Base-by-base conservation (phyloP, 2,888 invertebrate species). In the Clivina fossor region DNA sequence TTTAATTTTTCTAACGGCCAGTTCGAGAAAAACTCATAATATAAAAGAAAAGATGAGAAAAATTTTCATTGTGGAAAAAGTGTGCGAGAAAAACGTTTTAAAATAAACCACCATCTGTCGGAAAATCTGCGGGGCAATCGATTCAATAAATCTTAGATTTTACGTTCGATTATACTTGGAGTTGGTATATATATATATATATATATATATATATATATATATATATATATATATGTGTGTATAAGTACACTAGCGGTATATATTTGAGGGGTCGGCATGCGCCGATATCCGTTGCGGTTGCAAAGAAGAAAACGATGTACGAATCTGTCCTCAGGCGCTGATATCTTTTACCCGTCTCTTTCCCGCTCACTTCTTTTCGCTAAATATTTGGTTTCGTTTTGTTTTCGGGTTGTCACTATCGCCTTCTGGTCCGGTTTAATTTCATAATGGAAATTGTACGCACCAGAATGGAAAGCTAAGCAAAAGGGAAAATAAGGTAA, bases 401-500 rank as follows among this genome's bases (percentile, higher is more conserved):
- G 15, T 38, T 38, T 37, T n/a, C 37, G 11, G 13, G 22, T 4
- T 20, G 20, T 38, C 20, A 19, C 38, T 2, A 22, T 41, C 13
- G 13, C 41, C 8, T 26, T 41, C 41, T 4, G 2, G 41, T 41
- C 41, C 3, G 41, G 22, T 26, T 41, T 41, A 41, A 41, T 41
- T 41, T 20, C 26, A 22, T 41, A 41, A 41, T 41, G 41, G 11
- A 41, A 43, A 43, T 43, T 43, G 28, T 43, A 43, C 43, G 13
- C n/a, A 15, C 28, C 11, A 43, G 13, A n/a, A n/a, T 43, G 41
- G n/a, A 13, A 26, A 26, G 24, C 35, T n/a, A n/a, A n/a, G 35
- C 43, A 43, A 43, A 43, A 26, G 43, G 43, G 26, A 26, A 26
- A 26, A 26, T 43, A 43, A 43, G n/a, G n/a, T n/a, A n/a, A n/a